Evolutionary conservation across 1,140 invertebrate species (phyloP).

Genomic region (Adelges cooleyi): DNA sequence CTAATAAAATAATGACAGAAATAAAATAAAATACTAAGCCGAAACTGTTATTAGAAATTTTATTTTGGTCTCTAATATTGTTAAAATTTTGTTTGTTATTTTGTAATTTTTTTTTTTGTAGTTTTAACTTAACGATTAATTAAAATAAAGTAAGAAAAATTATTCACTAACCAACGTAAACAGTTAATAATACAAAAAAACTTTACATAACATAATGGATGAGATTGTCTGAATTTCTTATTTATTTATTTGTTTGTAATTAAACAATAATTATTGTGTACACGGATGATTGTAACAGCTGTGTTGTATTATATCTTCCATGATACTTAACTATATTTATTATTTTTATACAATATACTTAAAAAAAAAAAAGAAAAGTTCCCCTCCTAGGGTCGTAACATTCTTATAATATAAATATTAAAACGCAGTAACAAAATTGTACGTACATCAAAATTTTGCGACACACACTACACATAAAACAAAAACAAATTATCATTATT

Average conservation of each 20-base stretch:
- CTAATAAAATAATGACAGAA: too few relatives aligned
- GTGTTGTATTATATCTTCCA: conserved; percentile 25
- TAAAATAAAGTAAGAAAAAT: too few relatives aligned
- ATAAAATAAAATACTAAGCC: too few relatives aligned
- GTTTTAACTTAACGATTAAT: too few relatives aligned
- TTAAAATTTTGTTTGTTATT: too few relatives aligned
- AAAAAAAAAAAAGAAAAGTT: too few relatives aligned
- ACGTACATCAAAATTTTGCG: conserved; percentile 28
- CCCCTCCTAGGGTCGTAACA: conserved; percentile 2
- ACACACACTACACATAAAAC: conserved; percentile 22
- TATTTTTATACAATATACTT: conserved; percentile 28
- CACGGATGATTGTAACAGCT: conserved; percentile 27
- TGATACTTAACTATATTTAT: conserved; percentile 27
- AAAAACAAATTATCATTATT: not conserved
- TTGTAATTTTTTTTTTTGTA: too few relatives aligned
- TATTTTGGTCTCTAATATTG: too few relatives aligned
- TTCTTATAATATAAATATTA: conserved; percentile 22
- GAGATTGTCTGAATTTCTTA: conserved; percentile 28
- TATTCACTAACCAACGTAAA: conserved; percentile 22
- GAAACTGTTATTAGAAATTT: too few relatives aligned
- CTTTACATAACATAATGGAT: conserved; percentile 25
- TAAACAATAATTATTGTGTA: conserved; percentile 24
- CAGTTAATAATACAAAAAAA: too few relatives aligned
- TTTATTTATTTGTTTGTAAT: conserved; percentile 10
- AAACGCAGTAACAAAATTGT: conserved; percentile 28